Evolutionary conservation across 2,888 invertebrate species (phyloP), one percentile per base, ranked within the genome.

Genomic region (Dilophus febrilis): DNA sequence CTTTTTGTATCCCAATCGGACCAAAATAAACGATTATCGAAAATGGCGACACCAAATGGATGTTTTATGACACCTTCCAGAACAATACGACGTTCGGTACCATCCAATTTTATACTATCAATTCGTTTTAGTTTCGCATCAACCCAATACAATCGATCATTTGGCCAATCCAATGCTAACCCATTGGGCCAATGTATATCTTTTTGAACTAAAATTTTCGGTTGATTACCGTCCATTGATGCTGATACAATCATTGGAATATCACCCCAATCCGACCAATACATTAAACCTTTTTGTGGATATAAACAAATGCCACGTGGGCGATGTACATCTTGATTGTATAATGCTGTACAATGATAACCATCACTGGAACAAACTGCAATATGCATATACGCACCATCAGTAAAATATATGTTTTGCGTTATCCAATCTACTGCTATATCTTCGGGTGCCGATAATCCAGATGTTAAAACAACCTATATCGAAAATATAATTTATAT

Each of bases 11-110:
- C 65, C 84, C 84, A 86, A 56, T 95, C 91, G 33, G 85, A 85
- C 88, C 90, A 95, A 61, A 77, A 95, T 1, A 95, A 57, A 2
- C 70, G 70, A 58, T 88, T 80, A 61, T 91, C 91, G 56, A 91
- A 92, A 2, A 94, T 75, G 0, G 83, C 72, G 45, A 94, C 65
- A 1, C 85, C 74, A 59, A 80, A 87, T 0, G 92, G 91, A 57
- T 84, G 82, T 47, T 76, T 74, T 13, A 81, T 70, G 0, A 74
- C 64, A n/a, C 70, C 72, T 49, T 71, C 59, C 2, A 71, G 54
- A 17, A 73, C 54, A 2, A 64, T 73, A 54, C 75, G 72, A 38
- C 81, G 66, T 51, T 72, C 72, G 5, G 67, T 70, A 17, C 78
- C 79, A 50, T 78, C 74, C 2, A 85, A 54, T 1, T 61, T 60